Evolutionary conservation across 2,888 invertebrate species (phyloP).

Genomic region (Alitta virens): DNA sequence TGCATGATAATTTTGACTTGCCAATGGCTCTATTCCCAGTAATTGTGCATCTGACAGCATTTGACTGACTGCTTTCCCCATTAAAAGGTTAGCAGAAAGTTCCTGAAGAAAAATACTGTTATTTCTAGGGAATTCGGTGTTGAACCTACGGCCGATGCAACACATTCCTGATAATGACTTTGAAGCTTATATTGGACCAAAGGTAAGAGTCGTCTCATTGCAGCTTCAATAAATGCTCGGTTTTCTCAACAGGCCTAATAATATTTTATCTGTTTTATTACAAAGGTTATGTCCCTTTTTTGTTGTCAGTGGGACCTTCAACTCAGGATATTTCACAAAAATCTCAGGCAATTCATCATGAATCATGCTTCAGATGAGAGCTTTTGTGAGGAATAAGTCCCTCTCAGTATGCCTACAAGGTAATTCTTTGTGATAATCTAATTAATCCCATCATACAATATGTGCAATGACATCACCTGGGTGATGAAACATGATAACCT

Average conservation of each 20-base stretch:
- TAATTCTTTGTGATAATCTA: too few relatives aligned
- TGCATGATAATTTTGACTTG: too few relatives aligned
- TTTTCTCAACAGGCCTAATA: too few relatives aligned
- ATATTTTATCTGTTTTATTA: not conserved
- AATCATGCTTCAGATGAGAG: slow-evolving; percentile 3
- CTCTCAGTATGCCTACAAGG: too few relatives aligned
- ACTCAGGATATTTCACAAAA: slow-evolving; percentile 7
- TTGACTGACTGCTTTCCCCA: too few relatives aligned
- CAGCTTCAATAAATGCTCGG: not conserved
- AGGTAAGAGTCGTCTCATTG: slow-evolving; percentile 1
- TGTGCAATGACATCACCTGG: too few relatives aligned
- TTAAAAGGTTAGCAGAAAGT: too few relatives aligned
- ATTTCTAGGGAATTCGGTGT: slow-evolving; percentile 9
- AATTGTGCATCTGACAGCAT: too few relatives aligned
- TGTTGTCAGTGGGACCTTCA: slow-evolving; percentile 6
- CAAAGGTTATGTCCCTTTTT: not conserved
- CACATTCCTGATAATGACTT: slow-evolving; percentile 16
- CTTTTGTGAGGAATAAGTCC: not conserved
- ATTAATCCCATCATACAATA: too few relatives aligned
- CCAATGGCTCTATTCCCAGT: too few relatives aligned
- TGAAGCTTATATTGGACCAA: slow-evolving; percentile 10
- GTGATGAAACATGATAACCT: too few relatives aligned
- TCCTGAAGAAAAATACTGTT: too few relatives aligned
- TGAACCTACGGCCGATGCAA: slow-evolving; percentile 9
- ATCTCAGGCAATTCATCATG: slow-evolving; percentile 7